Base-by-base conservation (phyloP, 2,113 vertebrate genomes). In the Dissostichus mawsoni region DNA sequence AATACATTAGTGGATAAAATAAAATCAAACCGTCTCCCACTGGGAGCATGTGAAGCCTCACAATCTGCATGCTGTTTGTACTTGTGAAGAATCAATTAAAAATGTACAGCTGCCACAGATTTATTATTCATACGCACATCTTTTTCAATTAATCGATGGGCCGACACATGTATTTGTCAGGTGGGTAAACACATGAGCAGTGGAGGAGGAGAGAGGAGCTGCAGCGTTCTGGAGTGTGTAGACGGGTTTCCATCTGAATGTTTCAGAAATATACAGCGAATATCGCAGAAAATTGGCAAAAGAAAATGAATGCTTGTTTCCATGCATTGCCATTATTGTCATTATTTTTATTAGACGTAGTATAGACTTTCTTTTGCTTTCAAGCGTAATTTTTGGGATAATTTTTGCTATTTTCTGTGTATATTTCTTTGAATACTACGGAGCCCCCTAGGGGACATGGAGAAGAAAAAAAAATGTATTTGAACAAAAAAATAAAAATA, bases 61-160 rank as follows among this genome's bases (percentile, higher is more conserved):
- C 87, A 76, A 89, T 92, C 91, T 88, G 88, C 89, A 90, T 92
- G 92, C 90, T 88, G 88, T 93, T 93, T 94, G 91, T 89, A 93
- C 89, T 92, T 77, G 36, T 76, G 70, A 88, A 92, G 85, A 93
- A 90, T 92, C 84, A 92, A 93, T 95, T 92, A 93, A 92, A 93
- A 94, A 94, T 93, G 78, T 89, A 92, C 92, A 92, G 70, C 86
- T 88, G 89, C 89, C 83, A 81, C 76, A 82, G 87, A 93, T 93
- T 87, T 90, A 92, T 93, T 91, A 94, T 94, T 93, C 81, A 94
- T 93, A 69, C 10, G 52, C 80, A 73, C 79, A 83, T 87, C 76
- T 63, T 85, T 88, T 81, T 77, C 82, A 70, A 76, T 82, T 76
- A 76, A 66, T 87, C 68, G 57, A 85, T 65, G 72, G 55, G 82